A percentile compares a stretch with the other conserved stretches of the same genome.
These are phyloP conservation scores for Caenorhabditis wallacei DNA, from an alignment of 2,888 invertebrate species.

Conservation along the genomic window DNA sequence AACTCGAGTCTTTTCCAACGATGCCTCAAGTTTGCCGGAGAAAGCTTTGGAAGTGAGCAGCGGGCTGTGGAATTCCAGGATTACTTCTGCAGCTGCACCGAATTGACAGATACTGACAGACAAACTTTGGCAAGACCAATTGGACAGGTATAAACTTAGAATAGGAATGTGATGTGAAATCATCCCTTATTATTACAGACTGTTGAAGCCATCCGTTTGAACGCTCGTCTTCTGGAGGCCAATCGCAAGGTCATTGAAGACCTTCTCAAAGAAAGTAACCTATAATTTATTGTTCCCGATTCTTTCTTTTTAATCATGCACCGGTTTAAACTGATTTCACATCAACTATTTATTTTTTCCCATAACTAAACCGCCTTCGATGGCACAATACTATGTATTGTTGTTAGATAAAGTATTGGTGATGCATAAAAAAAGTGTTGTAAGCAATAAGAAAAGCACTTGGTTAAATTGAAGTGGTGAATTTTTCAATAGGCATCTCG, in stretches of 20 bases:
- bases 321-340: constrained; percentile 41
- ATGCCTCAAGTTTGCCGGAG: constrained; percentile 60
- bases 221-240: constrained; percentile 66
- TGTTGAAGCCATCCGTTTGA: constrained; percentile 71
- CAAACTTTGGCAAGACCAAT: constrained; percentile 78
- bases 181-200: constrained; percentile 40
- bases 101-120: constrained; percentile 52
- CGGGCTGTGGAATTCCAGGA: constrained; percentile 55
- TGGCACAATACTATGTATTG: constrained; percentile 33
- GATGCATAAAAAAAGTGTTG: constrained; percentile 27
- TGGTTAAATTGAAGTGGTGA: constrained; percentile 61
- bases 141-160: constrained; percentile 70
- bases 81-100: constrained; percentile 56
- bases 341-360: neutral
- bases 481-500: constrained; percentile 51
- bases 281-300: constrained; percentile 31
- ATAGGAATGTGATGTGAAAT: neutral
- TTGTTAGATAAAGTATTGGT: constrained; percentile 42
- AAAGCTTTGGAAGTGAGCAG: constrained; percentile 43
- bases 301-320: constrained; percentile 16
- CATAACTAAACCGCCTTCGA: neutral
- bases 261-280: constrained; percentile 61
- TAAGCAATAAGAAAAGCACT: constrained; percentile 31
- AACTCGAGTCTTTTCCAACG: constrained; percentile 78
- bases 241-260: constrained; percentile 64